Base-by-base conservation (phyloP, 37 sponge, comb jelly and placozoan genomes). In the Mnemiopsis leidyi region DNA sequence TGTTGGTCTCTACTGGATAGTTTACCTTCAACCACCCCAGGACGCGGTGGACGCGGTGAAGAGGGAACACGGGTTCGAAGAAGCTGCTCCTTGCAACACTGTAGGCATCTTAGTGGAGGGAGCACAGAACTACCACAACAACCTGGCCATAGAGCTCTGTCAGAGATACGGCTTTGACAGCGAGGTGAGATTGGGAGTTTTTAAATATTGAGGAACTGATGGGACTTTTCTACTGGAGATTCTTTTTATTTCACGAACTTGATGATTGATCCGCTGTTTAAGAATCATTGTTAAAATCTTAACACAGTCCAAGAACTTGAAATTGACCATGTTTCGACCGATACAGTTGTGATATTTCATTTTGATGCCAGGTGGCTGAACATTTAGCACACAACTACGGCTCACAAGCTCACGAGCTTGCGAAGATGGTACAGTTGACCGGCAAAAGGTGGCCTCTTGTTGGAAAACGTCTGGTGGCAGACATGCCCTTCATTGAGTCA, bases 401-500 rank as follows among this genome's bases (percentile, higher is more conserved):
- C 0, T 96, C 96, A 94, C 95, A 96, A 30, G 97, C 99, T 0
- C 95, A 95, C 0, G 94, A 96, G 92, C 95, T 99, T 26, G 99
- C 97, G 77, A 95, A 96, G 92, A 83, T 96, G 38, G 95, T 97
- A 0, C 69, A 75, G 0, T 68, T 99, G 28, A 99, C 99, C 1
- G 99, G 99, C 69, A 93, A 94, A 30, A 83, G 98, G 28, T 97
- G 97, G 96, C 99, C 99, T 0, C 93, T 99, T 31, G 94, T 96
- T 9, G 99, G 99, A 0, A 69, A 69, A 34, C 90, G 95, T n/a
- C 94, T 99, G 9, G 95, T 95, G 23, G 92, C 95, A 0, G 97
- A 97, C 92, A 96, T 96, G 92, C 99, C 99, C 13, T 99, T 97
- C 94, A 96, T 99, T 34, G 99, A 99, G 73, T 97, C 97, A 21